Evolutionary conservation across 37 sponge, comb jelly and placozoan genomes (phyloP), one percentile per base, ranked within the genome.

Genomic region (Tethya wilhelma): DNA sequence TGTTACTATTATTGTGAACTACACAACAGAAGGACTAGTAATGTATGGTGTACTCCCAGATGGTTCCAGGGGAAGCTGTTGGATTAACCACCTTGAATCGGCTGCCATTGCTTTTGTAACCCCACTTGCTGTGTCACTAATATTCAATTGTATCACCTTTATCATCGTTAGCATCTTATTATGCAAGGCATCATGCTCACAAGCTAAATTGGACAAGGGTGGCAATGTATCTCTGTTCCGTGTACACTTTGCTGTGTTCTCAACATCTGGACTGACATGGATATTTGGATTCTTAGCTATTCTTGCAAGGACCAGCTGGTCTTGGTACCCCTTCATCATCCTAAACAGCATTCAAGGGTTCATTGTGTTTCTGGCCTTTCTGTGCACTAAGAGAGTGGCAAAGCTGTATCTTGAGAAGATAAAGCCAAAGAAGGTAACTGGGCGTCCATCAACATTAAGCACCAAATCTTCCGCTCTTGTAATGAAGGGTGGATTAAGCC

Each of bases 241-340:
- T 7, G 59, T 79, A 14, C 32, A 36, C 11, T 17, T 73, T 4
- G 74, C 85, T 19, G 19, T 83, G 0, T 72, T 79, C 33, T 56
- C 33, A 4, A 30, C 72, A 25, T 69, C 79, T 9, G 89, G 89
- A 9, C 31, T 77, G 36, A 82, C 84, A 30, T 88, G 89, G 89
- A 0, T 88, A 37, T 88, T 88, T 78, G 89, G 89, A 14, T 82
- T 82, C 58, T 1, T 82, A 2, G 84, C 89, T 20, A 67, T 88
- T 8, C 19, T 77, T 3, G 56, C 65, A 33, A 38, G 44, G 30
- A 59, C 40, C 22, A 59, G 39, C 44, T 83, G 84, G 84, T 67
- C 84, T 6, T 84, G 85, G 85, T 89, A 89, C 42, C 46, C 59
- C 28, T 89, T 89, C 67, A 78, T 89, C 41, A 74, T 83, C 43